These are phyloP conservation scores for Callionymus lyra DNA, from an alignment of 2,113 vertebrate genomes.

Conservation along the genomic window DNA sequence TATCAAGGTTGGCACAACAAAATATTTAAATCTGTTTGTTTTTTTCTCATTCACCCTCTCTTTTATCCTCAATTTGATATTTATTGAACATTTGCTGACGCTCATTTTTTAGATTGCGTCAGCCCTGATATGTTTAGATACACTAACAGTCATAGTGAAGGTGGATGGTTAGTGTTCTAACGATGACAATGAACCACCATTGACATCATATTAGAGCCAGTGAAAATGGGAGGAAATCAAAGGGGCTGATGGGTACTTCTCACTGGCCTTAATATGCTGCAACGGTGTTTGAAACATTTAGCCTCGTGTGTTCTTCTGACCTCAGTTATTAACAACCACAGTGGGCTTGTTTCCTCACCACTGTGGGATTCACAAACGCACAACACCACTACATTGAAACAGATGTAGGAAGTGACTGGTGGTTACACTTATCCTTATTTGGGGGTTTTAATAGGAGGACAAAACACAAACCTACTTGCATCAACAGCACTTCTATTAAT, in stretches of 20 bases:
- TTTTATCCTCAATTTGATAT: conserved; percentile 18
- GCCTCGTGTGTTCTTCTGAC: conserved; percentile 13
- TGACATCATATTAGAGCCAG: conserved; percentile 4
- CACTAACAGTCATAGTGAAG: conserved; percentile 13
- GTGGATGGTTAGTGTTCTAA: too few relatives aligned
- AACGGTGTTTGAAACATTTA: conserved; percentile 3
- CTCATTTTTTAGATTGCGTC: conserved; percentile 36
- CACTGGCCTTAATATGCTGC: too few relatives aligned
- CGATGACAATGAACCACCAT: conserved; percentile 6
- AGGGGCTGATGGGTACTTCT: too few relatives aligned
- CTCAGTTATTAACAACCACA: conserved; percentile 15
- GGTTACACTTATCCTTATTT: too few relatives aligned
- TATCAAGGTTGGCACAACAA: conserved; percentile 73
- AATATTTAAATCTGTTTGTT: conserved; percentile 39
- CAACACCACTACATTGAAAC: conserved; percentile 21
- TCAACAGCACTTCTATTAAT: conserved; percentile 22
- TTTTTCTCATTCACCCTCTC: conserved; percentile 9
- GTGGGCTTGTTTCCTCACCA: conserved; percentile 37
- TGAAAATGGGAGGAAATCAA: too few relatives aligned
- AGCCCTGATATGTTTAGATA: conserved; percentile 40
- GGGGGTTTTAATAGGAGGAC: too few relatives aligned
- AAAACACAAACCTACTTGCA: not conserved
- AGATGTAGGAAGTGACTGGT: too few relatives aligned
- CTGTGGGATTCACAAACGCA: conserved; percentile 33
- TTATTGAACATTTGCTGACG: conserved; percentile 39